Evolutionary conservation across 2,797 vertebrate genomes (phyloP).

Genomic region (Discoglossus pictus): DNA sequence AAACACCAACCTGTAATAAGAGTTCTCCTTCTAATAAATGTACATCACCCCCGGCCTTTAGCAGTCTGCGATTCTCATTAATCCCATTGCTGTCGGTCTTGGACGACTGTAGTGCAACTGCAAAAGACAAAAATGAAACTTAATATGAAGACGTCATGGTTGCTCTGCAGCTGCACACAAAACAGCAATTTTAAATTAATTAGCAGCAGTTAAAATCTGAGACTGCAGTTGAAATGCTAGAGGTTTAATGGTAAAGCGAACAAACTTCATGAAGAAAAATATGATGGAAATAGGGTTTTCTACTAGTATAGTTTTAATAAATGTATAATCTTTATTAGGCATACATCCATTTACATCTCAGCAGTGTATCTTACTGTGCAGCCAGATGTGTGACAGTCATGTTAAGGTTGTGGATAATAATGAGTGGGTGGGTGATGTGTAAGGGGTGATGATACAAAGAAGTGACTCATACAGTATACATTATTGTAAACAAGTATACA

Average conservation of each 20-base stretch:
- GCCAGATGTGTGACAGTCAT: too few relatives aligned
- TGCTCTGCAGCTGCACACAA: neutral
- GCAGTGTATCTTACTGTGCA: too few relatives aligned
- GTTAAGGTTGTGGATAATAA: too few relatives aligned
- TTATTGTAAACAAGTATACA: too few relatives aligned
- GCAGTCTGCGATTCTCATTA: constrained; percentile 59
- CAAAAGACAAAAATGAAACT: constrained; percentile 31
- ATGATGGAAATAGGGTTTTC: too few relatives aligned
- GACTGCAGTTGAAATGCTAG: neutral
- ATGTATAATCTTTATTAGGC: too few relatives aligned
- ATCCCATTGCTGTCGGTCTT: constrained; percentile 65
- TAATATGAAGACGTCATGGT: too few relatives aligned
- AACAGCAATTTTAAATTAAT: neutral
- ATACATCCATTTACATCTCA: too few relatives aligned
- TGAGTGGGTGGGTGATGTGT: too few relatives aligned
- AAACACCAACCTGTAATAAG: constrained; percentile 74
- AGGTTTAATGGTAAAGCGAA: neutral
- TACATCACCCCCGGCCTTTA: constrained; percentile 58
- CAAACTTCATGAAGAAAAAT: constrained; percentile 11
- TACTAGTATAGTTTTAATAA: too few relatives aligned
- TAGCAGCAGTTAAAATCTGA: neutral
- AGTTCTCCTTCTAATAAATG: constrained; percentile 76
- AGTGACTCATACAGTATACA: too few relatives aligned
- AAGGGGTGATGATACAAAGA: too few relatives aligned
- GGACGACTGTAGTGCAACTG: constrained; percentile 75